Evolutionary conservation across 2,888 invertebrate genomes (phyloP).

Genomic region (Scaptomyza polygonia): DNA sequence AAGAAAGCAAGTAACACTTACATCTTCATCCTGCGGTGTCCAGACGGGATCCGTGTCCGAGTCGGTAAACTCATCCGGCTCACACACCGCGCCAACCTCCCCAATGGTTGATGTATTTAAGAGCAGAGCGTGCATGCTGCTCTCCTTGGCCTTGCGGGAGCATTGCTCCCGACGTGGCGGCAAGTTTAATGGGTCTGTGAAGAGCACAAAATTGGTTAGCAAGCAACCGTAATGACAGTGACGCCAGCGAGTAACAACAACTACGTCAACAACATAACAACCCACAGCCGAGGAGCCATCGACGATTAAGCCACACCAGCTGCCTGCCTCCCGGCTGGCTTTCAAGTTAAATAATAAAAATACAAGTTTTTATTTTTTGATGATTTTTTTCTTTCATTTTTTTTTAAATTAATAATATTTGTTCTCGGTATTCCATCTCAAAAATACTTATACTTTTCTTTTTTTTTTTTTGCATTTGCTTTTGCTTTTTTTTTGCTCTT

Average conservation of each 20-base stretch:
- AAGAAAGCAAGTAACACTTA: conserved; percentile 65
- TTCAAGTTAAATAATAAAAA: conserved; percentile 74
- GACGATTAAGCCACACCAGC: conserved; percentile 33
- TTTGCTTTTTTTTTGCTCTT: conserved; percentile 44
- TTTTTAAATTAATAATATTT: conserved; percentile 80
- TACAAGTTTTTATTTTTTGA: conserved; percentile 72
- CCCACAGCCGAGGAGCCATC: conserved; percentile 48
- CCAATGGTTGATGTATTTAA: conserved; percentile 78
- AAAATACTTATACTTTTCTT: conserved; percentile 75
- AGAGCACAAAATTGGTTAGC: conserved; percentile 74
- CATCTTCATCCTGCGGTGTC: conserved; percentile 88
- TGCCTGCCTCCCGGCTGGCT: conserved; percentile 38
- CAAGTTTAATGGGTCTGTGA: conserved; percentile 84
- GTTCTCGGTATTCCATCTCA: conserved; percentile 79
- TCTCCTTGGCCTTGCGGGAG: conserved; percentile 89
- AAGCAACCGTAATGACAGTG: conserved; percentile 33
- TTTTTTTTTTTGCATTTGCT: conserved; percentile 38
- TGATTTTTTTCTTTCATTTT: conserved; percentile 68
- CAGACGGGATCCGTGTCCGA: conserved; percentile 91
- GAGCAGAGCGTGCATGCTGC: conserved; percentile 86
- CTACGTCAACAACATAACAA: conserved; percentile 49
- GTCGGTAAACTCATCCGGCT: conserved; percentile 86
- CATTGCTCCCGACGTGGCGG: conserved; percentile 87
- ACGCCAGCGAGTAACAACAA: conserved; percentile 46
- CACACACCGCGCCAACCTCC: conserved; percentile 84